These are phyloP conservation scores for Catharus ustulatus DNA, from an alignment of 2,797 vertebrate genomes.

Conservation along the genomic window DNA sequence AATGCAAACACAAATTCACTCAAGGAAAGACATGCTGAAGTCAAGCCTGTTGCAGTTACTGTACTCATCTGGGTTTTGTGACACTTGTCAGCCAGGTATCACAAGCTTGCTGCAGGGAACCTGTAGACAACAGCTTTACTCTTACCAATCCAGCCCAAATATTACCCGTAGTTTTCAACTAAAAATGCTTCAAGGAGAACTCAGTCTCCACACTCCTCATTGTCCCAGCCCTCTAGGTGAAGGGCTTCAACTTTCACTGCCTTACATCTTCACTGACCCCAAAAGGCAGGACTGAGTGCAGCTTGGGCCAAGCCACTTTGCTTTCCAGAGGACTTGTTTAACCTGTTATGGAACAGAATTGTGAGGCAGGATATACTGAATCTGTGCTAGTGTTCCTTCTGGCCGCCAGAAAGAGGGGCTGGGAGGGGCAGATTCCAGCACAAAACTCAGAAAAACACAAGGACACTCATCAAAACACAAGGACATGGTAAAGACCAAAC, in stretches of 20 bases:
- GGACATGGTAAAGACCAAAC: background rate
- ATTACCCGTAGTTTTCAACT: background rate
- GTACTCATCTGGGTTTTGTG: background rate
- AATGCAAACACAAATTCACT: background rate
- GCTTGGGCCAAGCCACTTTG: background rate
- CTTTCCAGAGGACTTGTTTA: background rate
- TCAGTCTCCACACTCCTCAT: background rate
- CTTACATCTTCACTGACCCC: background rate
- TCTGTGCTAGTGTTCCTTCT: background rate
- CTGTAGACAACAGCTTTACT: background rate
- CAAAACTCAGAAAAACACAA: background rate
- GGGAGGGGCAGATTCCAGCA: background rate
- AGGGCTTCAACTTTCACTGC: background rate
- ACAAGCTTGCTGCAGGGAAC: background rate
- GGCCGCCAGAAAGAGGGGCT: background rate
- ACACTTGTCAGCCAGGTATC: background rate
- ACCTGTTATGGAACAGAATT: background rate
- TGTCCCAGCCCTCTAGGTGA: background rate
- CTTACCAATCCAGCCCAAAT: background rate
- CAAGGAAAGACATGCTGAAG: background rate
- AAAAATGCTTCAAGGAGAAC: background rate
- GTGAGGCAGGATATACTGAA: background rate
- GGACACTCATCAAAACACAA: background rate
- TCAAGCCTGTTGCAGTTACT: background rate
- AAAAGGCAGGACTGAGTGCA: background rate